A percentile compares a stretch with the other conserved stretches of the same genome.
phyloP scores from a whole-genome alignment of 2,797 vertebrate species.

The Alfaro cultratus region DNA sequence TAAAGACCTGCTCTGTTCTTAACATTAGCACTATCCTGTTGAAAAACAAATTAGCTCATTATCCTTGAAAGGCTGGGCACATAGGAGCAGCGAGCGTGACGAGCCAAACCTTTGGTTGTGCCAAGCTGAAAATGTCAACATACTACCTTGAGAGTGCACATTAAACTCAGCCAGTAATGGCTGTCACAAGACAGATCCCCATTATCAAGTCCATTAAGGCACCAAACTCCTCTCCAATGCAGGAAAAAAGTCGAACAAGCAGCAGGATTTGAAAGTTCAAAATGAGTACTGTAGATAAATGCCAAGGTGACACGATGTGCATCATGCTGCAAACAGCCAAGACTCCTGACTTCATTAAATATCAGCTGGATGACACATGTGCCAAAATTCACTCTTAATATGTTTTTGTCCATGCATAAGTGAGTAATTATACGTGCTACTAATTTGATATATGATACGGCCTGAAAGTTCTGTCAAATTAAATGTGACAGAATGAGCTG shows the following conservation, averaged over 20 bases:
- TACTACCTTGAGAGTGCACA: slow-evolving; percentile 79
- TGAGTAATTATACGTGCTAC: neutral
- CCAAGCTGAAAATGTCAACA: slow-evolving; percentile 81
- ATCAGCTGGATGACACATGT: slow-evolving; percentile 6
- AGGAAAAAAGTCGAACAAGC: slow-evolving; percentile 26
- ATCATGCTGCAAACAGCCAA: slow-evolving; percentile 28
- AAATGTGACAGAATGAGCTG: neutral
- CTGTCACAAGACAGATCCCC: slow-evolving; percentile 72
- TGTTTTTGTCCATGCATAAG: slow-evolving; percentile 13
- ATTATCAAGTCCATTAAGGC: slow-evolving; percentile 81
- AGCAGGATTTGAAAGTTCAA: slow-evolving; percentile 49
- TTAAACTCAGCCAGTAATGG: slow-evolving; percentile 78
- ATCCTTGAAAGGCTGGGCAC: slow-evolving; percentile 70
- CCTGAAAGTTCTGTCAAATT: neutral
- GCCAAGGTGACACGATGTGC: slow-evolving; percentile 54
- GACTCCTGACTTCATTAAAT: slow-evolving; percentile 30
- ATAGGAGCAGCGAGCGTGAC: slow-evolving; percentile 63
- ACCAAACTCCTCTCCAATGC: slow-evolving; percentile 24
- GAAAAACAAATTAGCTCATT: slow-evolving; percentile 79
- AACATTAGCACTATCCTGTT: slow-evolving; percentile 47
- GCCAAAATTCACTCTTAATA: slow-evolving; percentile 19
- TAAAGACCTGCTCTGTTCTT: slow-evolving; percentile 36
- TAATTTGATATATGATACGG: neutral
- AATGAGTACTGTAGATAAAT: slow-evolving; percentile 58
- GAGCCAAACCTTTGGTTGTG: slow-evolving; percentile 70